Evolutionary conservation across 2,113 vertebrate species (phyloP), one percentile per base, ranked within the genome.

Genomic region (Nipponia nippon): DNA sequence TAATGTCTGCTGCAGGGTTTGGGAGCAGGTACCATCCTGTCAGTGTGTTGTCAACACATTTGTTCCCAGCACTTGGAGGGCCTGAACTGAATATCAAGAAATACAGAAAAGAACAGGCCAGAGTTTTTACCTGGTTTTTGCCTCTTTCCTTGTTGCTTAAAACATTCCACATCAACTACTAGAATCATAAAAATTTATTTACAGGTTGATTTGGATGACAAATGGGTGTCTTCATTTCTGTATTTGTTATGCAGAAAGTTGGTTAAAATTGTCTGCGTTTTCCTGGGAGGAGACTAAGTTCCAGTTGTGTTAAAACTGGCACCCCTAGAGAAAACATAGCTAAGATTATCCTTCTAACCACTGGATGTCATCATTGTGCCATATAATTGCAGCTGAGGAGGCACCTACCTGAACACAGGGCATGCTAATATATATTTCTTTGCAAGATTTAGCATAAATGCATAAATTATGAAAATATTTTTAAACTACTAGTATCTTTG

Each of bases 351-450:
- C 16, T 81, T 93, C 55, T 93, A 93, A 89, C 97, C 97, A 97
- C 97, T 97, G 96, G 97, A 97, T 97, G 97, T 97, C 97, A 78
- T 97, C 83, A 44, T 73, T 94, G 95, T 96, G 94, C 86, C 88
- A 87, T 42, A 83, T 86, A 83, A 89, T 75, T 92, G 50, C 50
- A 55, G 46, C 65, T 59, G n/a, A 83, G 58, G 36, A 38, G 11
- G 9, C 58, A 36, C 42, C 22, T 92, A 50, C 53, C 62, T 88
- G 85, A 96, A 47, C 23, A 34, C 16, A 75, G 40, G 23, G 36
- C 29, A 36, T 46, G 8, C 17, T 46, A 44, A 25, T 2, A 0
- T 50, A 3, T 18, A 4, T 32, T 26, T 84, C 47, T 82, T 71
- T 52, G 3, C 53, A 95, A 66, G 13, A 52, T 79, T 85, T 80